phyloP scores from a whole-genome alignment of 2,888 invertebrate genomes.

The Phragmatobia fuliginosa region DNA sequence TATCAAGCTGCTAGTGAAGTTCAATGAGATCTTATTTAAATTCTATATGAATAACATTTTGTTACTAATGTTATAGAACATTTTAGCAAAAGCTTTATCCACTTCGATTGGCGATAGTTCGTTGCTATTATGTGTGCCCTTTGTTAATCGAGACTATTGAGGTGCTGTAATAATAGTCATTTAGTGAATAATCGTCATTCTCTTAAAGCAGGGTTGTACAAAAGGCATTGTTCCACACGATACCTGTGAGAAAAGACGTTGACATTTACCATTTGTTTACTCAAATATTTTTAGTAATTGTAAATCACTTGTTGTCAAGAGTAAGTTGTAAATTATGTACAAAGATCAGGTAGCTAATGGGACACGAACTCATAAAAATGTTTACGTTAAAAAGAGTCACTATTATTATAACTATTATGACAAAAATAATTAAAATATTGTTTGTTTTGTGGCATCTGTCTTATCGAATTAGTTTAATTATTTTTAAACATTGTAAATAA shows the following conservation, averaged over 20 bases:
- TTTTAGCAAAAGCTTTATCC: constrained; percentile 35
- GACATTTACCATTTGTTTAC: constrained; percentile 50
- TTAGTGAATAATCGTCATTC: constrained; percentile 75
- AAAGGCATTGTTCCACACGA: constrained; percentile 71
- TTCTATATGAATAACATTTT: constrained; percentile 1
- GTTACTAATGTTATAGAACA: neutral
- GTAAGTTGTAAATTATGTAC: constrained; percentile 30
- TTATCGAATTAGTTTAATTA: neutral
- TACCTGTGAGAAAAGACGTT: constrained; percentile 84
- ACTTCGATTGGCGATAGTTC: constrained; percentile 44
- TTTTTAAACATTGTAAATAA: neutral
- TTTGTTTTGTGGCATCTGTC: constrained; percentile 2
- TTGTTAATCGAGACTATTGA: constrained; percentile 71
- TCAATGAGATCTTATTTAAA: constrained; percentile 12
- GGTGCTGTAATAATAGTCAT: constrained; percentile 78
- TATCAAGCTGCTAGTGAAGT: neutral
- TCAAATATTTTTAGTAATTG: constrained; percentile 39
- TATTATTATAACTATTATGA: constrained; percentile 5
- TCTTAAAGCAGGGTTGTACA: constrained; percentile 69
- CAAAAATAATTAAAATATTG: constrained; percentile 8
- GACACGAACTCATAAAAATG: constrained; percentile 26
- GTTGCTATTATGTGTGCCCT: constrained; percentile 56
- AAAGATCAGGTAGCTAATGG: constrained; percentile 30
- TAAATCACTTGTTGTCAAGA: constrained; percentile 41
- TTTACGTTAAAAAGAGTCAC: constrained; percentile 18